phyloP scores from a whole-genome alignment of 2,888 invertebrate genomes.

The Drosophila macrospina region DNA sequence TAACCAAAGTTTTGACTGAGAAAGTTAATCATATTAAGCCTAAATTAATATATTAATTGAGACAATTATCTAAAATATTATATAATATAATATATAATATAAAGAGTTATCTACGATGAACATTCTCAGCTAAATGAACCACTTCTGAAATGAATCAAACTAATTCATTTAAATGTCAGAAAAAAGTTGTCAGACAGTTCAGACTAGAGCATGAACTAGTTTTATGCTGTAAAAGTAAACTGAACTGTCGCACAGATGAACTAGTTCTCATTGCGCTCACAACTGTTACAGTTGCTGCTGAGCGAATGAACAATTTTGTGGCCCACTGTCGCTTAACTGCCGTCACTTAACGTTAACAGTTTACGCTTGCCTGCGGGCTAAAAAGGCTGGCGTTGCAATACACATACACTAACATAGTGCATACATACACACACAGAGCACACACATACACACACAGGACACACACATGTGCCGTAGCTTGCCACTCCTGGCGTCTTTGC shows the following conservation, averaged over 20 bases:
- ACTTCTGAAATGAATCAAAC: too few species aligned
- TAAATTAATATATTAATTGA: too few species aligned
- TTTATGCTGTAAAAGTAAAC: too few species aligned
- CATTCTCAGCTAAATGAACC: too few species aligned
- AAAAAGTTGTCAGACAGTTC: too few species aligned
- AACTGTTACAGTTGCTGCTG: conserved; percentile 1
- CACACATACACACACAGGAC: conserved; percentile 20
- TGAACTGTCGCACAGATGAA: background rate
- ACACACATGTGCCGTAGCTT: conserved; percentile 17
- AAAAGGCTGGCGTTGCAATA: conserved; percentile 76
- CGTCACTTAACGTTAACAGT: conserved; percentile 80
- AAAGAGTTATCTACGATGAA: too few species aligned
- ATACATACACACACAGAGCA: conserved; percentile 16
- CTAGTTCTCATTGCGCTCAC: background rate
- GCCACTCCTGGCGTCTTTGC: conserved; percentile 48
- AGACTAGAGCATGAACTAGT: too few species aligned
- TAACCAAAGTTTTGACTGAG: background rate
- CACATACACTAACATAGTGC: conserved; percentile 41
- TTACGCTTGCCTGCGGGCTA: conserved; percentile 80
- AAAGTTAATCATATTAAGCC: too few species aligned
- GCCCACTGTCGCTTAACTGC: conserved; percentile 78
- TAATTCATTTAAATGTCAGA: background rate
- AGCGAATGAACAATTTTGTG: conserved; percentile 29
- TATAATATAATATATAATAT: too few species aligned
- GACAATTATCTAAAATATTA: too few species aligned